Evolutionary conservation across 2,113 vertebrate species (phyloP).

Genomic region (Mustelus asterias): DNA sequence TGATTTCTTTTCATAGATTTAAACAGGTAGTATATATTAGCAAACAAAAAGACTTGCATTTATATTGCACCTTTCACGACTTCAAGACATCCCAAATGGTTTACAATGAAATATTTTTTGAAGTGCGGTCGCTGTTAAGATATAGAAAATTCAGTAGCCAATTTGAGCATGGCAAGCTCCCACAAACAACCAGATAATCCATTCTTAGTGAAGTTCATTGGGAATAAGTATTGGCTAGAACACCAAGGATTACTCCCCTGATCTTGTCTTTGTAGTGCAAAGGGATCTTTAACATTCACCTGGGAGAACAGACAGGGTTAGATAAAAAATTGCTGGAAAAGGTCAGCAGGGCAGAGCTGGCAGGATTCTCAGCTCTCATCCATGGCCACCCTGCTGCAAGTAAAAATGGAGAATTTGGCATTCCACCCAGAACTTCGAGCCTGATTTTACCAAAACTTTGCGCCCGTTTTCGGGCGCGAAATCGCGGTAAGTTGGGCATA

Average conservation of each 20-base stretch:
- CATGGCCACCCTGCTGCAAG: too few species aligned
- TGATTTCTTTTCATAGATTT: background rate
- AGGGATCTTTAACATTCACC: background rate
- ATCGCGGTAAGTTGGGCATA: too few species aligned
- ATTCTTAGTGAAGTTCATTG: background rate
- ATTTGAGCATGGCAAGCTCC: background rate
- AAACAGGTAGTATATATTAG: background rate
- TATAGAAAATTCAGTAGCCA: background rate
- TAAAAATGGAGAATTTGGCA: too few species aligned
- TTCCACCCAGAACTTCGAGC: too few species aligned
- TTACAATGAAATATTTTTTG: background rate
- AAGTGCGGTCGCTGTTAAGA: background rate
- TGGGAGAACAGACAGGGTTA: background rate
- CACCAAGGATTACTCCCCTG: background rate
- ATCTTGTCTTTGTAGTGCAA: background rate
- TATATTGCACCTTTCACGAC: background rate
- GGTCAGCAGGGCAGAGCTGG: background rate
- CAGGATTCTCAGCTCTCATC: too few species aligned
- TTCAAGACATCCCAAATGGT: background rate
- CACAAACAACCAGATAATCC: background rate
- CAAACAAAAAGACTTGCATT: background rate
- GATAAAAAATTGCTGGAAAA: too few species aligned
- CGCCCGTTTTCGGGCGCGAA: too few species aligned
- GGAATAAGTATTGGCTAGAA: background rate
- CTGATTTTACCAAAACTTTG: too few species aligned